A percentile compares a stretch with the other conserved stretches of the same genome.
Conservation (phyloP, 2,113 vertebrate genomes). For the Pangasianodon gigas region DNA sequence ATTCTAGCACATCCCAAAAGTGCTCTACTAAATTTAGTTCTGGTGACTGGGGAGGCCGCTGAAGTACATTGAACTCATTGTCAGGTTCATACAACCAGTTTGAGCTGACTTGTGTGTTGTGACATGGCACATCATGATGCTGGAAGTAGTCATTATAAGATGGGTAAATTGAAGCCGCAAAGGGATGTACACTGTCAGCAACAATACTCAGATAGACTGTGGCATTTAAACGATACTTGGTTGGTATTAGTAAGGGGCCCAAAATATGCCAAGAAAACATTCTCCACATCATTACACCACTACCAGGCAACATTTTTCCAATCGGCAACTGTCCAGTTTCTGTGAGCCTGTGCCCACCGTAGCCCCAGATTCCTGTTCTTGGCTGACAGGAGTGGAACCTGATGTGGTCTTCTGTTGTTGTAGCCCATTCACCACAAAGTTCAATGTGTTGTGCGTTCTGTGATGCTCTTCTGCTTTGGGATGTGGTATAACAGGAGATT, state of each 20-base stretch:
- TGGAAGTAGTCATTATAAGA: not conserved
- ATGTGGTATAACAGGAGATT: not conserved
- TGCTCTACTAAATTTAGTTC: not conserved
- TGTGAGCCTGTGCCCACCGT: not conserved
- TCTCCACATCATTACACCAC: not conserved
- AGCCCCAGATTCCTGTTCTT: not conserved
- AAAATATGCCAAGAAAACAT: not conserved
- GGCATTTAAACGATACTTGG: not conserved
- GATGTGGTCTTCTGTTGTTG: not conserved
- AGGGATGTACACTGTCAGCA: not conserved
- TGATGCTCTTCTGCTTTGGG: not conserved
- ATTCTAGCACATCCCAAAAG: not conserved
- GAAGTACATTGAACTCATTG: not conserved
- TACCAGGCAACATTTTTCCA: not conserved
- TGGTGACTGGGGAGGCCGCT: not conserved
- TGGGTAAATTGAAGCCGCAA: not conserved
- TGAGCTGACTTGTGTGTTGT: not conserved
- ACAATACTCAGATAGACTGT: not conserved
- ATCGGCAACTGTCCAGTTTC: not conserved
- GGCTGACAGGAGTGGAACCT: not conserved
- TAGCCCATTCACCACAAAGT: not conserved
- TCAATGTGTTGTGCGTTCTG: not conserved
- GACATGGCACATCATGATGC: not conserved
- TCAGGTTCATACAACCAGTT: not conserved
- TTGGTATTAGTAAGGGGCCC: not conserved